phyloP scores from a whole-genome alignment of 1,140 invertebrate species.

The Wiebesia pumilae region DNA sequence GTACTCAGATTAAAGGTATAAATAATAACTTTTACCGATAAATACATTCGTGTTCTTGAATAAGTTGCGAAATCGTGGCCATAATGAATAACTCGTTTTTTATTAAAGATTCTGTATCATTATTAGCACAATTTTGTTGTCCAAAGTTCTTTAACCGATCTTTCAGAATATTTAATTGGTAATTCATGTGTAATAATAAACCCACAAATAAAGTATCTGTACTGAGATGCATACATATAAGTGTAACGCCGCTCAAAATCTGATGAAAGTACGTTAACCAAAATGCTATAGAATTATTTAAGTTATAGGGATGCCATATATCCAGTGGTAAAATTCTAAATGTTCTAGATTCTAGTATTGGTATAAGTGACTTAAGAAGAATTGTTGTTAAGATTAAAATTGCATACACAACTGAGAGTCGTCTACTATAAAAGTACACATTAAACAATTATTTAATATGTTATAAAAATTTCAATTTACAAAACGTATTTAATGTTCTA shows the following conservation, averaged over 20 bases:
- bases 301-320: conserved; percentile 17
- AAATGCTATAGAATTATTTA: not conserved
- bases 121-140: not conserved
- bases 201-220: conserved; percentile 4
- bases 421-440: too few species aligned
- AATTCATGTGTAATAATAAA: not conserved
- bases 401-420: too few species aligned
- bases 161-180: conserved; percentile 21
- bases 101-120: not conserved
- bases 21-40: conserved; percentile 16
- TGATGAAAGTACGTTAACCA: conserved; percentile 27
- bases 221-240: not conserved
- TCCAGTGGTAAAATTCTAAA: conserved; percentile 31
- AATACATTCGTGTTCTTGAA: conserved; percentile 21
- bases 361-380: not conserved
- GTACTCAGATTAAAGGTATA: too few species aligned
- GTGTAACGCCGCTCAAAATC: conserved; percentile 11
- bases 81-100: not conserved
- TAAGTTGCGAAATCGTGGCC: not conserved
- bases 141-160: not conserved
- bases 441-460: too few species aligned
- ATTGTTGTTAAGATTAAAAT: not conserved
- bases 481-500: too few species aligned
- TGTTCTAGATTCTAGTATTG: conserved; percentile 14
- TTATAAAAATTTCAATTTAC: too few species aligned